Conservation (phyloP, 2,888 invertebrate species). For the Hartigia nigra region DNA sequence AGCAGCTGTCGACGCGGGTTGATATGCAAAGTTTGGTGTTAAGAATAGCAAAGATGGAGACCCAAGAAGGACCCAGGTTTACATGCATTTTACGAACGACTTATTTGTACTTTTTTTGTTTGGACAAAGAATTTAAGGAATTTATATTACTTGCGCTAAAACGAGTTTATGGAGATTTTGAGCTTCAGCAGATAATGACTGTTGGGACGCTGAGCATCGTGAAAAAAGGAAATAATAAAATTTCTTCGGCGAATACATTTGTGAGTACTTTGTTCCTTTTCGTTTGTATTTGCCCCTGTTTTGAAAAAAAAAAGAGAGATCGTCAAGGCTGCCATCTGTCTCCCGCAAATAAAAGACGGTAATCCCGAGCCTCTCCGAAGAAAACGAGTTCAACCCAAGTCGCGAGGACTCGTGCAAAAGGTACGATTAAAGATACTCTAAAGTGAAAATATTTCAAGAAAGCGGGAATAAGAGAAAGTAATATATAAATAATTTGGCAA, state of each 20-base stretch:
- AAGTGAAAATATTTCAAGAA: slow-evolving; percentile 14
- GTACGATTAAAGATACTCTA: neutral
- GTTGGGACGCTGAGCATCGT: neutral
- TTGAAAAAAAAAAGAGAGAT: no score
- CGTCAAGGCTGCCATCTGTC: neutral
- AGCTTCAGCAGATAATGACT: neutral
- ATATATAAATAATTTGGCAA: neutral
- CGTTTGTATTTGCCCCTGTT: neutral
- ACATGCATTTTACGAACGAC: neutral
- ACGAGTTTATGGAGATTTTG: neutral
- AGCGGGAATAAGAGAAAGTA: neutral
- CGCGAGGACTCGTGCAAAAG: neutral
- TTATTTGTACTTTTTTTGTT: neutral
- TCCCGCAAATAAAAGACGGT: neutral
- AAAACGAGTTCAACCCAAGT: neutral
- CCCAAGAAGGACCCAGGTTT: neutral
- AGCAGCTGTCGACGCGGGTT: neutral
- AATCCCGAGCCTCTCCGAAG: neutral
- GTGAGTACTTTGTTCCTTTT: neutral
- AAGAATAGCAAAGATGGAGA: neutral
- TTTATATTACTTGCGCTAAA: neutral
- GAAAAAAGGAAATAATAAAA: neutral
- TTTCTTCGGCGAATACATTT: neutral
- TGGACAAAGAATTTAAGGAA: neutral
- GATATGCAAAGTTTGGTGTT: neutral